Base-by-base conservation (phyloP, 2,888 invertebrate species). In the Drosophila paramelanica region DNA sequence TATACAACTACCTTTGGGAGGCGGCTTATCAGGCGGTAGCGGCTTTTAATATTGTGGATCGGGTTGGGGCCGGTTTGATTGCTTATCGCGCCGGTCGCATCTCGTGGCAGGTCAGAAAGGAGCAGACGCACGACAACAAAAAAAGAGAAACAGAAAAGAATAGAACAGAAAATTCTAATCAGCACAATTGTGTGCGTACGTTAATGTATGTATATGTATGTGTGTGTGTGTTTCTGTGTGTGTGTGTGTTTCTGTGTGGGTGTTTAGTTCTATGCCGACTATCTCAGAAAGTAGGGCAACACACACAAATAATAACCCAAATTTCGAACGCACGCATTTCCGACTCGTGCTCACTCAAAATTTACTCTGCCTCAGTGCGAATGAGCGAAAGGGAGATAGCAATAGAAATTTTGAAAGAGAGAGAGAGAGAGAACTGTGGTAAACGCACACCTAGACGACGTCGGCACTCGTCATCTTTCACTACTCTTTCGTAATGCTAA, bases 311-410 rank as follows among this genome's bases (percentile, higher is more conserved):
- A 84, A 71, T 87, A 87, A 87, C 88, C 88, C 71, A 84, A 83
- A 87, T 81, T 87, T 75, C 65, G 57, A 73, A 58, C 81, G 75
- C 88, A 84, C 83, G 83, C 83, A 83, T 79, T 87, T 83, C 79
- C 73, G 79, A 75, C 69, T 62, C 36, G 58, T 61, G 61, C 49
- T 67, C 67, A 27, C 52, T 43, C 11, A 49, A 49, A 46, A 39
- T 42, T 38, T 14, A n/a, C 14, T 31, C 59, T 60, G 67, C 31
- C 53, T 52, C 55, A 55, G 23, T 42, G 51, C 27, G 55, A 27
- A 50, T 42, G n/a, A 36, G n/a, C 6, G n/a, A n/a, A 20, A 13
- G 25, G 5, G 27, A 20, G 39, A 14, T 7, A 13, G 17, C 20
- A 51, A 42, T 10, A 20, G 51, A 25, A 42, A 20, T 39, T 27